Percentiles rank a stretch among this genome's conserved stretches.
Evolutionary conservation across 2,113 vertebrate genomes (phyloP).

Genomic region (Scophthalmus maximus): DNA sequence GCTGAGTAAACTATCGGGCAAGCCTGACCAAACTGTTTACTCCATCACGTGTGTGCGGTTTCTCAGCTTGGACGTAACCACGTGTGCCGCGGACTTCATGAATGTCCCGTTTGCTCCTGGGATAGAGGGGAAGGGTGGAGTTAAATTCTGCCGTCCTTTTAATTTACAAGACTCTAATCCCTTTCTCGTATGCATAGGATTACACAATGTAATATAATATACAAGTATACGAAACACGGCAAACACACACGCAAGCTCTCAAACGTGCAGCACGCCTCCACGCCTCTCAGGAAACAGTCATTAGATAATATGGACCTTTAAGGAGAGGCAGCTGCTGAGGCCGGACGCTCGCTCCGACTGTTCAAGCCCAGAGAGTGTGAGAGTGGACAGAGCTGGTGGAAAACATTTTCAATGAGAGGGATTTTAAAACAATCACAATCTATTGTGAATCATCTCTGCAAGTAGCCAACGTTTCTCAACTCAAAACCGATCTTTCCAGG

Average conservation of each 20-base stretch:
- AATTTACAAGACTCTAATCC: slow-evolving; percentile 37
- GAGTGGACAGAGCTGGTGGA: neutral
- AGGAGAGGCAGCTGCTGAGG: slow-evolving; percentile 33
- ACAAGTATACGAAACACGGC: neutral
- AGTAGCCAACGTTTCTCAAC: neutral
- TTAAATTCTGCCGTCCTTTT: slow-evolving; percentile 13
- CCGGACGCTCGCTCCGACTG: neutral
- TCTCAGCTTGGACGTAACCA: slow-evolving; percentile 60
- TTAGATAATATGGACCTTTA: slow-evolving; percentile 52
- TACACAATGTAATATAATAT: slow-evolving; percentile 15
- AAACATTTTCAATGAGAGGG: neutral
- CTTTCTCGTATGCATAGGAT: slow-evolving; percentile 22
- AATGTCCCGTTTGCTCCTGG: slow-evolving; percentile 43
- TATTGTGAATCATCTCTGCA: neutral
- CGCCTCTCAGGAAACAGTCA: slow-evolving; percentile 56
- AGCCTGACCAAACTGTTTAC: slow-evolving; percentile 62
- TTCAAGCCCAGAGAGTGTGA: neutral
- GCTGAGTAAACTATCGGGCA: slow-evolving; percentile 55
- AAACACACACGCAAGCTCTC: slow-evolving; percentile 29
- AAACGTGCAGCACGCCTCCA: slow-evolving; percentile 13
- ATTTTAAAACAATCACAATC: neutral
- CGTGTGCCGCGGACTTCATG: slow-evolving; percentile 37
- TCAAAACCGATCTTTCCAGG: neutral
- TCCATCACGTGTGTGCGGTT: slow-evolving; percentile 53
- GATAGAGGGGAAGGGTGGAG: neutral